Evolutionary conservation across 2,888 invertebrate genomes (phyloP).

Genomic region (Orthonychiurus folsomi): DNA sequence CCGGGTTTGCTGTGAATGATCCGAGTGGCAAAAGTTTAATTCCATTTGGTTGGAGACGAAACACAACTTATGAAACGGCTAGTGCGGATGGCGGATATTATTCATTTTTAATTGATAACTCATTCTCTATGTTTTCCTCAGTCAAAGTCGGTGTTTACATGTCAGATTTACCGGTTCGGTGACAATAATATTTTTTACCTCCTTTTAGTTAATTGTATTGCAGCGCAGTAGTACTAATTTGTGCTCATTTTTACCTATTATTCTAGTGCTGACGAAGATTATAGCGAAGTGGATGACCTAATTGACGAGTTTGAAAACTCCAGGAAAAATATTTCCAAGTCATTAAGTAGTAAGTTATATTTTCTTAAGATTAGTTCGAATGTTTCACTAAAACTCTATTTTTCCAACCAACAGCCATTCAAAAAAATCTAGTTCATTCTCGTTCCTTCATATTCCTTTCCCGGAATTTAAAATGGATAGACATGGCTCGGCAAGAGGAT

Average conservation of each 20-base stretch:
- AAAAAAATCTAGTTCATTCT: too few relatives aligned
- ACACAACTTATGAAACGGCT: slow-evolving; percentile 1
- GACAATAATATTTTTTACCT: too few relatives aligned
- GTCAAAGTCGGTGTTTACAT: slow-evolving; percentile 9
- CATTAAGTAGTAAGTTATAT: background rate
- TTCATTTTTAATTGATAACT: slow-evolving; percentile 7
- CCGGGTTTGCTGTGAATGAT: slow-evolving; percentile 50
- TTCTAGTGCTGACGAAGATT: too few relatives aligned
- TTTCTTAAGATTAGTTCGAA: too few relatives aligned
- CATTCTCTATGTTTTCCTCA: slow-evolving; percentile 7
- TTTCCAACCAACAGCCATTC: background rate
- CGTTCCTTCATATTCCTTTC: too few relatives aligned
- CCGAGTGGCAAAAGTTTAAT: background rate
- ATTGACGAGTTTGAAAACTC: too few relatives aligned
- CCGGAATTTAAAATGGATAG: slow-evolving; percentile 42
- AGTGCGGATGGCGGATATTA: slow-evolving; percentile 8
- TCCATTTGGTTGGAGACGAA: slow-evolving; percentile 1
- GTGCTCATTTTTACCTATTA: too few relatives aligned
- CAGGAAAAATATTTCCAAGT: background rate
- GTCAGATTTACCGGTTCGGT: background rate
- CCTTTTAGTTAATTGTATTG: too few relatives aligned
- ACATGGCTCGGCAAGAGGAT: slow-evolving; percentile 67
- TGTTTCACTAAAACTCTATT: too few relatives aligned
- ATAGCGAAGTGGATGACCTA: too few relatives aligned
- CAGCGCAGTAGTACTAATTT: too few relatives aligned